These are phyloP conservation scores for Crypturellus tataupa DNA, from an alignment of 2,797 vertebrate genomes.

Conservation along the genomic window DNA sequence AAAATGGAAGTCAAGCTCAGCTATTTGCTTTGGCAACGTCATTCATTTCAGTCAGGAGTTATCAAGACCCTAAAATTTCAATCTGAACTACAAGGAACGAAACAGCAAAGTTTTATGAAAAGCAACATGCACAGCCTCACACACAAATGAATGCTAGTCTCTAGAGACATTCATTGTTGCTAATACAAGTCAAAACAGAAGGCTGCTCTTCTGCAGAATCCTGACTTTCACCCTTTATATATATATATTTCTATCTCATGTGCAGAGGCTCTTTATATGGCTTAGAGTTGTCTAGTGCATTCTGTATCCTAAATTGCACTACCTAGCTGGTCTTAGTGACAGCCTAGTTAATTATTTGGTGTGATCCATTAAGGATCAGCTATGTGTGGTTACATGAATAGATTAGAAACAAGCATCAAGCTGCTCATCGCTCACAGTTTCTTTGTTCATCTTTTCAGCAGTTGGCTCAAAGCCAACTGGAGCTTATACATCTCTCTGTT, in stretches of 20 bases:
- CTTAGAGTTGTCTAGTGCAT: neutral
- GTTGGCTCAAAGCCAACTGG: accelerated
- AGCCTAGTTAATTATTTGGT: neutral
- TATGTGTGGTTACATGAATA: neutral
- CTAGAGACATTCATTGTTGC: neutral
- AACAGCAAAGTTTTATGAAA: neutral
- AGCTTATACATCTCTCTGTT: neutral
- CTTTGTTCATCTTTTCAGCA: neutral
- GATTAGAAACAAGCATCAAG: neutral
- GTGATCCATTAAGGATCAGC: neutral
- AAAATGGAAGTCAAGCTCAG: neutral
- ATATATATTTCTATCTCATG: too few relatives aligned
- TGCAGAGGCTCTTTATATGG: neutral
- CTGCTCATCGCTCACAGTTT: neutral
- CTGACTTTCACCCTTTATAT: neutral
- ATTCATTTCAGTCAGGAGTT: neutral
- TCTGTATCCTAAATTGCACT: neutral
- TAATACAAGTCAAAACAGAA: neutral
- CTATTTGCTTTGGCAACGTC: neutral
- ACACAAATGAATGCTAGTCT: neutral
- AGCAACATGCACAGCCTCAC: neutral
- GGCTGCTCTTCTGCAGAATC: neutral
- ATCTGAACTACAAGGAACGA: neutral
- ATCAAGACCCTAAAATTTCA: neutral
- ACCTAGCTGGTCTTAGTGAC: neutral